Conservation (phyloP, 2,888 invertebrate genomes). For the Alviniconcha strummeri region DNA sequence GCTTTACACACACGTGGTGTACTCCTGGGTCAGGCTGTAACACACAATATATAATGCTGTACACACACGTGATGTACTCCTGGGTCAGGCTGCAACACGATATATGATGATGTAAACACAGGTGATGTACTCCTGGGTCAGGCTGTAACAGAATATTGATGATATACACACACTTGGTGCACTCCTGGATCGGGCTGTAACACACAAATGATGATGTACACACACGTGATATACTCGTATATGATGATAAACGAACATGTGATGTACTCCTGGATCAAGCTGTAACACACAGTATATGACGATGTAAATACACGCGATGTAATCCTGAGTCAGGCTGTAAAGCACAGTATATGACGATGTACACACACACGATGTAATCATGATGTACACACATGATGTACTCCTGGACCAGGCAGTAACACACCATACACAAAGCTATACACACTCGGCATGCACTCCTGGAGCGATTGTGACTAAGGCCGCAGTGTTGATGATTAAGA, state of each 20-base stretch:
- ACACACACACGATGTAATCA: background rate
- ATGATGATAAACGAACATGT: conserved; percentile 47
- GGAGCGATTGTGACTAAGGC: no score
- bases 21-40: conserved; percentile 57
- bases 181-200: conserved; percentile 51
- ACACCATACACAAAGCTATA: no score
- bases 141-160: conserved; percentile 52
- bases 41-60: conserved; percentile 49
- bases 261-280: background rate
- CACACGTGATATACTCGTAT: background rate
- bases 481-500: no score
- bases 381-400: background rate
- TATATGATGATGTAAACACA: conserved; percentile 54
- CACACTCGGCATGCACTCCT: no score
- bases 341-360: background rate
- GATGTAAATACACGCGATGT: background rate
- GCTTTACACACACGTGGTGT: conserved; percentile 58
- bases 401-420: no score
- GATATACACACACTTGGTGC: conserved; percentile 58
- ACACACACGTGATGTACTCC: conserved; percentile 60
- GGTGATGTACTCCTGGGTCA: conserved; percentile 56
- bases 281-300: background rate
- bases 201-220: conserved; percentile 48
- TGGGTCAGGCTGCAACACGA: conserved; percentile 51
- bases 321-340: background rate